Percentiles rank a stretch among this genome's conserved stretches.
Evolutionary conservation across 1,140 invertebrate species (phyloP).

Genomic region (Ctenoplectra terminalis): DNA sequence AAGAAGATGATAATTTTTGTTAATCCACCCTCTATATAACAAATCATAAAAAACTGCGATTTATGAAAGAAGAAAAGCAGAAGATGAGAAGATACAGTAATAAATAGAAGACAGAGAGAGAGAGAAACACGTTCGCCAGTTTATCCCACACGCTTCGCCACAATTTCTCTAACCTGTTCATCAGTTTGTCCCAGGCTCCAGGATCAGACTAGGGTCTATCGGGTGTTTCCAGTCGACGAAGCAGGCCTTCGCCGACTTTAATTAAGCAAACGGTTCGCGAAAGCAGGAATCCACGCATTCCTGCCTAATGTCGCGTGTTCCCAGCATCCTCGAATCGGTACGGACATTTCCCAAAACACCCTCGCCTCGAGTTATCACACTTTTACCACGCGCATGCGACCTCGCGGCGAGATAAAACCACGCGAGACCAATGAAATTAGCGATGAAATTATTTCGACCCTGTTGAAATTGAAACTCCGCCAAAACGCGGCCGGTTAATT

Average conservation of each 20-base stretch:
- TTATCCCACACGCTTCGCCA: slow-evolving; percentile 47
- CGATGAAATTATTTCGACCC: slow-evolving; percentile 24
- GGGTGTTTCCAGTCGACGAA: slow-evolving; percentile 45
- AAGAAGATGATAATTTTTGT: too few relatives aligned
- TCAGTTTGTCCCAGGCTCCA: background rate
- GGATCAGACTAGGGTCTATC: background rate
- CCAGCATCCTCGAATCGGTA: background rate
- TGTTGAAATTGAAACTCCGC: slow-evolving; percentile 16
- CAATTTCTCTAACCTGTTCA: background rate
- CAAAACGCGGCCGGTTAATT: slow-evolving; percentile 7
- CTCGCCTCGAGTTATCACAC: slow-evolving; percentile 17
- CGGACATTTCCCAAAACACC: slow-evolving; percentile 12
- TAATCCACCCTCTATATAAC: too few relatives aligned
- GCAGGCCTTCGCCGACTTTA: slow-evolving; percentile 55
- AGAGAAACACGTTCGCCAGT: too few relatives aligned
- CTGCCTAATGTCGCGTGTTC: slow-evolving; percentile 62
- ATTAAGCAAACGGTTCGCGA: slow-evolving; percentile 60
- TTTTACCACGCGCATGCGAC: background rate
- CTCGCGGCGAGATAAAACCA: background rate
- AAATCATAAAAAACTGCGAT: too few relatives aligned
- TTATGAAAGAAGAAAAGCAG: too few relatives aligned
- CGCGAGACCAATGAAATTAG: background rate
- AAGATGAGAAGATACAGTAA: too few relatives aligned
- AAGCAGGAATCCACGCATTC: slow-evolving; percentile 55
- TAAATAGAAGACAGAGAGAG: too few relatives aligned